Evolutionary conservation across 2,113 vertebrate species (phyloP).

Genomic region (Mesitornis unicolor): DNA sequence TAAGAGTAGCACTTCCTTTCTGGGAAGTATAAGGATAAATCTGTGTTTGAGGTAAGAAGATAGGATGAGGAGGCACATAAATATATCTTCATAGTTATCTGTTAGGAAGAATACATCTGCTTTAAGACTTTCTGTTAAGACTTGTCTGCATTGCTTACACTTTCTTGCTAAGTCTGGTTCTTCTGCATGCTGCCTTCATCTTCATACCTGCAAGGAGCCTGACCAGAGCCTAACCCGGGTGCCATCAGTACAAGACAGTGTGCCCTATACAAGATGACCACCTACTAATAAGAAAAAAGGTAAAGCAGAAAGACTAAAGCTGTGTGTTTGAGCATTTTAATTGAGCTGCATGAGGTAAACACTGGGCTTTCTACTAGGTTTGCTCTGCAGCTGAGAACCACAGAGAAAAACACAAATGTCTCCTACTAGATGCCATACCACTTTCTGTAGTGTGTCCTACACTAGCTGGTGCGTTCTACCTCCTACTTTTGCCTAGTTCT

Average conservation of each 20-base stretch:
- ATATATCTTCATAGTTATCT: background rate
- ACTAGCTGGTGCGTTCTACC: background rate
- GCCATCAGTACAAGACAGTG: background rate
- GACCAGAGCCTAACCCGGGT: background rate
- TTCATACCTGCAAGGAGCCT: background rate
- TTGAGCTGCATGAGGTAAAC: background rate
- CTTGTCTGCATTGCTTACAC: rapidly evolving
- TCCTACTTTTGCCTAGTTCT: background rate
- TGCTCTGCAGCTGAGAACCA: background rate
- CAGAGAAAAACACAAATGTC: background rate
- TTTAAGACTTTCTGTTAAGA: background rate
- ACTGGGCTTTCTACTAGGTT: background rate
- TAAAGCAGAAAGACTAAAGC: background rate
- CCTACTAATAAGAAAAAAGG: background rate
- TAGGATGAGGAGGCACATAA: background rate
- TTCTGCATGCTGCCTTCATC: background rate
- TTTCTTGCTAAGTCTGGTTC: background rate
- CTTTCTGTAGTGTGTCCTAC: background rate
- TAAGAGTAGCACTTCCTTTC: background rate
- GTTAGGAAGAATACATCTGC: background rate
- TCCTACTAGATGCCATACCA: rapidly evolving
- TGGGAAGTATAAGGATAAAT: background rate
- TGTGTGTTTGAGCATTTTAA: background rate
- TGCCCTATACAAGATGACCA: no score
- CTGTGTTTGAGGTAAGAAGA: background rate